Conservation (phyloP, 2,888 invertebrate species). For the Agriopis marginaria region DNA sequence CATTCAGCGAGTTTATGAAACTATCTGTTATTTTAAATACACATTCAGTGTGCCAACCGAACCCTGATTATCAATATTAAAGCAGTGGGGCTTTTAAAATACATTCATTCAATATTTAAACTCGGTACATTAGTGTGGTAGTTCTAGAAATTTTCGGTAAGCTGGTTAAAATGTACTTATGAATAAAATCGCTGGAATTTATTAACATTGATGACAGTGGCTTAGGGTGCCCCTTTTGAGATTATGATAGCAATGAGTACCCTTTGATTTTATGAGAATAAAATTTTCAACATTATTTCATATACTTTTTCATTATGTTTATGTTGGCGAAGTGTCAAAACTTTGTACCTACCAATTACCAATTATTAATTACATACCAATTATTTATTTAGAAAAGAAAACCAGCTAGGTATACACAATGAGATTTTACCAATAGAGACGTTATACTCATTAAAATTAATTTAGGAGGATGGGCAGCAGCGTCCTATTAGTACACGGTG, state of each 20-base stretch:
- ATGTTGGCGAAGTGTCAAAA: too few species aligned
- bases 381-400: too few species aligned
- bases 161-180: slow-evolving; percentile 11
- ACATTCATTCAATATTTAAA: slow-evolving; percentile 15
- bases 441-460: too few species aligned
- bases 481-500: too few species aligned
- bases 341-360: too few species aligned
- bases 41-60: background rate
- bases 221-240: background rate
- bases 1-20: background rate
- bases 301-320: too few species aligned
- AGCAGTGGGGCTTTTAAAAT: slow-evolving; percentile 6
- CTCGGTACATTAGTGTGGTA: slow-evolving; percentile 1
- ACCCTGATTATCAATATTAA: slow-evolving; percentile 12
- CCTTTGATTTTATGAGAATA: too few species aligned
- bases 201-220: background rate
- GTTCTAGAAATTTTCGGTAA: slow-evolving; percentile 4
- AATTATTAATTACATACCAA: too few species aligned
- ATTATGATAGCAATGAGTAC: background rate
- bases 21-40: background rate
- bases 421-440: too few species aligned
- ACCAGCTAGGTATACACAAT: too few species aligned
- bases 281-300: too few species aligned
- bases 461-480: too few species aligned
- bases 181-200: background rate